Percentiles rank a stretch among this genome's conserved stretches.
Evolutionary conservation across 1,140 invertebrate genomes (phyloP).

Genomic region (Hyposmocoma kahamanoa): DNA sequence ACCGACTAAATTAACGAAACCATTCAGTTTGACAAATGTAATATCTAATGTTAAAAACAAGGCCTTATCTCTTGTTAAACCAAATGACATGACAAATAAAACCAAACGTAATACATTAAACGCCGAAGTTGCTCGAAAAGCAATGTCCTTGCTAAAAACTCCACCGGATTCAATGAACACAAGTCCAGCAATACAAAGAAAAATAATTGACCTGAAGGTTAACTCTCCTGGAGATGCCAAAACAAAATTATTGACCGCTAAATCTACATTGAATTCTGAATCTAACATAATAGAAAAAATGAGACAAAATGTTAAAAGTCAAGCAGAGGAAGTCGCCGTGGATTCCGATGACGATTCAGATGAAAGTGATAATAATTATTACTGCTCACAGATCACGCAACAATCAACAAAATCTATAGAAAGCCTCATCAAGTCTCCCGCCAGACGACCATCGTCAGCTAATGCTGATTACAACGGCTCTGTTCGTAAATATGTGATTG

Average conservation of each 20-base stretch:
- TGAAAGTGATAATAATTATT: slow-evolving; percentile 26
- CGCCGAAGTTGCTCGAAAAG: slow-evolving; percentile 38
- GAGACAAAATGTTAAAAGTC: slow-evolving; percentile 7
- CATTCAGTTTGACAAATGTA: slow-evolving; percentile 52
- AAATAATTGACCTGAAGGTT: neutral
- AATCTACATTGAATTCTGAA: slow-evolving; percentile 8
- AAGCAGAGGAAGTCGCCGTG: slow-evolving; percentile 6
- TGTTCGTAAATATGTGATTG: slow-evolving; percentile 14
- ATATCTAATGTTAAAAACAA: slow-evolving; percentile 73
- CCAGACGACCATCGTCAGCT: slow-evolving; percentile 30
- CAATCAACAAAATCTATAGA: slow-evolving; percentile 34
- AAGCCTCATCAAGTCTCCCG: slow-evolving; percentile 47
- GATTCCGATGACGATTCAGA: slow-evolving; percentile 20
- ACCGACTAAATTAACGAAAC: slow-evolving; percentile 35
- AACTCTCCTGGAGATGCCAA: neutral
- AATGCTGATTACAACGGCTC: slow-evolving; percentile 16
- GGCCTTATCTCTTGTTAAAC: slow-evolving; percentile 69
- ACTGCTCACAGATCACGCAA: slow-evolving; percentile 15
- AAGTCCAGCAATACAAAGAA: slow-evolving; percentile 23
- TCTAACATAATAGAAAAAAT: neutral
- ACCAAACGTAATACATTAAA: slow-evolving; percentile 25
- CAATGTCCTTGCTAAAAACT: slow-evolving; percentile 41
- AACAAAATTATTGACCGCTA: neutral
- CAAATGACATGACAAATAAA: slow-evolving; percentile 42
- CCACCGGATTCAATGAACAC: slow-evolving; percentile 40